Conservation (phyloP, 2,113 vertebrate genomes). For the Etia nguti region DNA sequence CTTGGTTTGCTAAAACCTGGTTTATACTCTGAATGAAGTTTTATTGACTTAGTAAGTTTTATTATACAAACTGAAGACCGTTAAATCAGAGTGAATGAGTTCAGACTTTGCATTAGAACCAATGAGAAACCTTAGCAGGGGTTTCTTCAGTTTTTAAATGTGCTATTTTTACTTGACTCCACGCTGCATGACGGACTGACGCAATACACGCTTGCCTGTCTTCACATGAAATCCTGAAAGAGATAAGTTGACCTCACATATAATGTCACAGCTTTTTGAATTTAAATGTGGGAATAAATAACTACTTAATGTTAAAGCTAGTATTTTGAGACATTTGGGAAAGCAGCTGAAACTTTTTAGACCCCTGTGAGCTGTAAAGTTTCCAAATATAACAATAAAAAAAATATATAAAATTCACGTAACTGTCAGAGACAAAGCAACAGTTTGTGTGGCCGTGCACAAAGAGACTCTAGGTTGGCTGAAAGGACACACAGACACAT, state of each 20-base stretch:
- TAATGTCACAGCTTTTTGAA: not conserved
- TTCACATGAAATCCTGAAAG: not conserved
- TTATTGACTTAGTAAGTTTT: constrained; percentile 2
- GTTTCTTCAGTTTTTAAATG: not conserved
- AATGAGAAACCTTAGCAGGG: not conserved
- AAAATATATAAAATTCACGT: not conserved
- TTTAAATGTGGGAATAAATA: not conserved
- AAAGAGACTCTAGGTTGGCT: not conserved
- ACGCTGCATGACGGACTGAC: not conserved
- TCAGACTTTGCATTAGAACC: not conserved
- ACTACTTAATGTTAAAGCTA: not conserved
- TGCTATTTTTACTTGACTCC: not conserved
- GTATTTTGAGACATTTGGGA: not conserved
- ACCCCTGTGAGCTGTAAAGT: not conserved
- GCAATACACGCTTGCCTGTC: not conserved
- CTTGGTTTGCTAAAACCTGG: not conserved
- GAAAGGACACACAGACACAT: not conserved
- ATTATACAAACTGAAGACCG: constrained; percentile 1
- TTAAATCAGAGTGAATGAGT: not conserved
- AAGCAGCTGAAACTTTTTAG: not conserved
- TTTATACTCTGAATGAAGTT: not conserved
- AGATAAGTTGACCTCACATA: not conserved
- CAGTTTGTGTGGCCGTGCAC: not conserved
- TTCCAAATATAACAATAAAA: not conserved
- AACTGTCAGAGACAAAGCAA: not conserved